A percentile compares a stretch with the other conserved stretches of the same genome.
Evolutionary conservation across 1,140 invertebrate genomes (phyloP).

Genomic region (Stegodyphus dumicola): DNA sequence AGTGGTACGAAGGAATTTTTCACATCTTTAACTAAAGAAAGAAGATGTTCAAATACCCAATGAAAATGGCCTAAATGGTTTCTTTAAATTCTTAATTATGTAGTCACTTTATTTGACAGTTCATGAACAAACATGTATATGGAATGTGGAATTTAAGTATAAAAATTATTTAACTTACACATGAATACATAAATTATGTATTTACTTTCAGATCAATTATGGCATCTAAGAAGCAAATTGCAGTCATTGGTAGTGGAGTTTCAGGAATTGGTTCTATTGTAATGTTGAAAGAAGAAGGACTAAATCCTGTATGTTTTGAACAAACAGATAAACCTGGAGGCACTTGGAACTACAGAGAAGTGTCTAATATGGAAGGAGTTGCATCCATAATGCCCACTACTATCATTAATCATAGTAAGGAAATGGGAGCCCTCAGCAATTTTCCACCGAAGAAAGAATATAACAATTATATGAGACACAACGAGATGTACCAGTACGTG

Average conservation of each 20-base stretch:
- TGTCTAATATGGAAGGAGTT: background rate
- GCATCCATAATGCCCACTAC: slow-evolving; percentile 62
- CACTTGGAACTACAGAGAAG: slow-evolving; percentile 2
- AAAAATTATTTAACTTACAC: no score
- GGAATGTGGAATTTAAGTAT: no score
- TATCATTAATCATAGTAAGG: slow-evolving; percentile 69
- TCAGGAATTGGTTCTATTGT: background rate
- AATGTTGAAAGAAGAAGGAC: background rate
- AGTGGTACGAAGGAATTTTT: no score
- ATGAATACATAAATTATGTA: no score
- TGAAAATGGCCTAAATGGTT: no score
- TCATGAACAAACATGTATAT: no score
- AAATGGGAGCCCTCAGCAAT: slow-evolving; percentile 70
- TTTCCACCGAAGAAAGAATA: slow-evolving; percentile 66
- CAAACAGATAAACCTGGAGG: background rate
- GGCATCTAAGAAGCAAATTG: background rate
- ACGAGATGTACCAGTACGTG: slow-evolving; percentile 65
- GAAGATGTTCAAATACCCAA: no score
- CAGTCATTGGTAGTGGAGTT: background rate
- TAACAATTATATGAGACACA: slow-evolving; percentile 67
- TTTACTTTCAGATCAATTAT: background rate
- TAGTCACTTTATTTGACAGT: no score
- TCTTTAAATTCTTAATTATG: no score
- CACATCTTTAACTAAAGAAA: no score
- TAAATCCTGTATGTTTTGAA: background rate